Evolutionary conservation across 2,113 vertebrate species (phyloP), one percentile per base, ranked within the genome.

Genomic region (Phalacrocorax carbo): DNA sequence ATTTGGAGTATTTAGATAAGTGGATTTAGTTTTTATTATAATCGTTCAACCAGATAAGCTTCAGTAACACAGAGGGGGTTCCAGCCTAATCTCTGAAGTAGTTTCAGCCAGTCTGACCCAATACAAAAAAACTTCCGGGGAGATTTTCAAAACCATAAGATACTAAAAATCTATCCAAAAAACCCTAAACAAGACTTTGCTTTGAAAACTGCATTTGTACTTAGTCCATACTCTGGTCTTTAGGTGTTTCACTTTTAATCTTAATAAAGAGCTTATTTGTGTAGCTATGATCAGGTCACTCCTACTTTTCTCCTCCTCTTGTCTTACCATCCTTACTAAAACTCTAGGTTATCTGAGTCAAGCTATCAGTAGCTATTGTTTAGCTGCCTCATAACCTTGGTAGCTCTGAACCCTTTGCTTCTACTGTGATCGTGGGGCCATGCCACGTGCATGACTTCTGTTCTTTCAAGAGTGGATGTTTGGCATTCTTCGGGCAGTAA

Each of bases 401-500:
- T 42, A 94, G 78, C 82, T 86, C 32, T 60, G 64, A 44, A 38
- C 62, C n/a, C n/a, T 86, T 62, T 58, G 68, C 51, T 62, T 13
- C 38, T 54, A 29, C 8, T 0, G 22, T n/a, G 77, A 8, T 23
- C 0, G 30, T 60, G 68, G 38, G 69, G 70, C 94, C 2, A 0
- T 86, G 88, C 86, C 87, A 40, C 0, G 42, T 75, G 71, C 62
- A 11, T 72, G 72, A 78, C 72, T 82, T 44, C 69, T 52, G 16
- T 13, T 66, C 85, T 86, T 54, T 42, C 51, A 17, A 15, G 75
- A 88, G 93, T 70, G 79, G 75, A 85, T 95, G 89, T 70, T 91
- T 95, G 93, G 70, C 84, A 93, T 97, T 94, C 91, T 62, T 90
- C 36, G 82, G 79, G 82, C 68, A 91, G 78, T 62, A 91, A 55